Percentiles rank a stretch among this genome's conserved stretches.
These are phyloP conservation scores for Aricia artaxerxes DNA, from an alignment of 2,888 invertebrate genomes.

Conservation along the genomic window DNA sequence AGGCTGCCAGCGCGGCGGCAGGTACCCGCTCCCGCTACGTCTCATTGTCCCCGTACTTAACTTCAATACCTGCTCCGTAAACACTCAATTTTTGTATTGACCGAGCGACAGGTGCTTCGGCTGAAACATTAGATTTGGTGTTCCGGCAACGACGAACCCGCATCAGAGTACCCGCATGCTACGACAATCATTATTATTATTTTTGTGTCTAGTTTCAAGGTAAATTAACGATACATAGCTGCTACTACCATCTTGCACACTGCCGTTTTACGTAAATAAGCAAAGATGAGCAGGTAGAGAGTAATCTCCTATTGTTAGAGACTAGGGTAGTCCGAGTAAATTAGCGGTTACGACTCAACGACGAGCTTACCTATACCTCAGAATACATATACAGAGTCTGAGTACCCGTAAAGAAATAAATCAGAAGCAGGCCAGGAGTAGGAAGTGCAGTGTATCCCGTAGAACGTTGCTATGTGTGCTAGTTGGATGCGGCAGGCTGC, in stretches of 20 bases:
- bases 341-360: no score
- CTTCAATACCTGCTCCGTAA: slow-evolving; percentile 1
- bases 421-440: background rate
- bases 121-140: background rate
- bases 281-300: background rate
- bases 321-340: no score
- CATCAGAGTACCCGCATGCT: background rate
- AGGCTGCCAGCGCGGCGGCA: background rate
- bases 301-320: background rate
- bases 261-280: background rate
- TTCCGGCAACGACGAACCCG: background rate
- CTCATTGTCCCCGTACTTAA: background rate
- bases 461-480: background rate
- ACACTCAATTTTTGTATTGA: background rate
- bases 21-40: background rate
- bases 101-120: background rate
- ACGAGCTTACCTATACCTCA: no score
- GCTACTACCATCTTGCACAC: no score
- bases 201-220: no score
- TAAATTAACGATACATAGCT: no score
- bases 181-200: no score
- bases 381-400: no score
- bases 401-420: no score
- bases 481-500: background rate
- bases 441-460: background rate